phyloP scores from a whole-genome alignment of 2,113 vertebrate genomes.

The Micronisus gabar region DNA sequence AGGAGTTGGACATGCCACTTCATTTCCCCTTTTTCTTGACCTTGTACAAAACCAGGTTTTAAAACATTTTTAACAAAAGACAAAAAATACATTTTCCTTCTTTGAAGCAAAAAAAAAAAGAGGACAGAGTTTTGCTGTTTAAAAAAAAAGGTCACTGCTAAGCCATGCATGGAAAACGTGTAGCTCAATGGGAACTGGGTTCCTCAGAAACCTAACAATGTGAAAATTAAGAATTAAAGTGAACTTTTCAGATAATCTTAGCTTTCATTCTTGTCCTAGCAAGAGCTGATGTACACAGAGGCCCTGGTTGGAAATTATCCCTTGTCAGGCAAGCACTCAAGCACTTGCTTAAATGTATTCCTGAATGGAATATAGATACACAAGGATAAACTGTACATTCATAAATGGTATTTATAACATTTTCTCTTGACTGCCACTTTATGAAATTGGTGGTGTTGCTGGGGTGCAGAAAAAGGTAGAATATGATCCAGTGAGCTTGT shows the following conservation, averaged over 20 bases:
- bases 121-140: background rate
- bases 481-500: background rate
- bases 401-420: background rate
- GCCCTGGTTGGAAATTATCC: background rate
- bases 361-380: background rate
- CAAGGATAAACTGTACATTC: background rate
- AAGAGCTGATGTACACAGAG: background rate
- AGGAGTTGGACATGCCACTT: background rate
- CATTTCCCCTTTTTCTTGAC: background rate
- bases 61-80: background rate
- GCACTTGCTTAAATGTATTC: background rate
- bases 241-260: background rate
- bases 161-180: background rate
- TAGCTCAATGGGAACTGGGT: background rate
- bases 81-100: background rate
- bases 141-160: background rate
- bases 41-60: background rate
- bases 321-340: background rate
- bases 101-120: background rate
- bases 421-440: background rate
- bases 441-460: background rate
- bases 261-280: background rate
- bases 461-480: background rate
- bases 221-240: background rate
- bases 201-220: background rate